Conservation (phyloP, 2,113 vertebrate species). For the Phalacrocorax brasilianus region DNA sequence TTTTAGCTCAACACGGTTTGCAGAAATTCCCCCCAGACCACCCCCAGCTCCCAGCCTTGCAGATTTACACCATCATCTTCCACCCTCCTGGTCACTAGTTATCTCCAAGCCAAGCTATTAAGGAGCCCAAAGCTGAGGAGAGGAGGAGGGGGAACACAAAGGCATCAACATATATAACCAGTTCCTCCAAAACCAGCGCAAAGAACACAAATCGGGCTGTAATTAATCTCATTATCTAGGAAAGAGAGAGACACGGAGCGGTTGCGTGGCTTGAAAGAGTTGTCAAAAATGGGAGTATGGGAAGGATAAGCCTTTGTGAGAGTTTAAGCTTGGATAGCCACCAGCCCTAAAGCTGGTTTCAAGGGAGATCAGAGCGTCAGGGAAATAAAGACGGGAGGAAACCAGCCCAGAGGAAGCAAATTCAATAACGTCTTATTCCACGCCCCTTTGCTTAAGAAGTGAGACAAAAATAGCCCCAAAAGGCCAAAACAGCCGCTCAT, state of each 20-base stretch:
- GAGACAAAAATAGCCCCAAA: neutral
- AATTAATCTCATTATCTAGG: constrained; percentile 40
- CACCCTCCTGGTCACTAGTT: neutral
- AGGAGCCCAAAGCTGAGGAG: neutral
- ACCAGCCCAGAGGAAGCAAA: neutral
- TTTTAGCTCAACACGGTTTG: neutral
- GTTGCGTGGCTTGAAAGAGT: neutral
- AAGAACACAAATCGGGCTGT: constrained; percentile 5
- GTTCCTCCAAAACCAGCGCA: neutral
- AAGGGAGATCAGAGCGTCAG: neutral
- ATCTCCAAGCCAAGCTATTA: neutral
- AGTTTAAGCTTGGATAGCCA: neutral
- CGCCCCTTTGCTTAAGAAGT: neutral
- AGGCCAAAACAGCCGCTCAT: neutral
- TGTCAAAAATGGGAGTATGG: neutral
- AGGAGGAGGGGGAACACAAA: neutral
- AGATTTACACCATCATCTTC: neutral
- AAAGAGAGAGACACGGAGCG: neutral
- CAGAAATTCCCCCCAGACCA: neutral
- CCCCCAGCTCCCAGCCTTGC: no score
- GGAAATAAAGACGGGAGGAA: neutral
- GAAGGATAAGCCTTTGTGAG: neutral
- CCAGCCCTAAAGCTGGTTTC: neutral
- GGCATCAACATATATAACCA: accelerated
- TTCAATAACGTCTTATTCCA: neutral